phyloP scores from a whole-genome alignment of 2,888 invertebrate species.

The Cetonia aurata region DNA sequence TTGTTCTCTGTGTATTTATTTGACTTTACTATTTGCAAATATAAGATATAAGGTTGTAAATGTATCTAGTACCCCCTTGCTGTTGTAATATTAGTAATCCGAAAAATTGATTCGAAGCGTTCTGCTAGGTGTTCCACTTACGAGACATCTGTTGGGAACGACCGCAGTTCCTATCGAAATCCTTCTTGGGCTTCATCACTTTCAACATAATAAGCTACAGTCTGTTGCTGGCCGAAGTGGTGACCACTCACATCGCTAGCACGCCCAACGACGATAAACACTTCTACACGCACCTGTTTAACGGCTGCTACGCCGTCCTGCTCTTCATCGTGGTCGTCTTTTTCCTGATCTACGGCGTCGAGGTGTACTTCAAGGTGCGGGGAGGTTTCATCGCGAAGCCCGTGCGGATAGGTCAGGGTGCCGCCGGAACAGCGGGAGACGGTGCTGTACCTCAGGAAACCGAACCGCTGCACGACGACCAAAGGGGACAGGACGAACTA shows the following conservation, averaged over 20 bases:
- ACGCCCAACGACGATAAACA: conserved; percentile 71
- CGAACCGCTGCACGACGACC: conserved; percentile 55
- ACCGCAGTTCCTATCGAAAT: conserved; percentile 91
- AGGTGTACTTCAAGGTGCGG: conserved; percentile 92
- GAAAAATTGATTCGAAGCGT: too few relatives aligned
- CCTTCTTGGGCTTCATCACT: conserved; percentile 88
- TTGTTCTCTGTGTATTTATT: too few relatives aligned
- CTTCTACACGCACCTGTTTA: conserved; percentile 89
- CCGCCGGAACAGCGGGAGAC: conserved; percentile 50
- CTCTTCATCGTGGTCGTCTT: conserved; percentile 91
- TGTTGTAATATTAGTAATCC: too few relatives aligned
- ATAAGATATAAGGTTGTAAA: too few relatives aligned
- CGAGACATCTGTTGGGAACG: conserved; percentile 89
- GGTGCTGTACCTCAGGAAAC: conserved; percentile 55
- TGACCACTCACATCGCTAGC: conserved; percentile 70
- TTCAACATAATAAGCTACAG: conserved; percentile 92
- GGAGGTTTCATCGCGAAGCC: conserved; percentile 82
- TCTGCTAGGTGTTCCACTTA: conserved; percentile 92
- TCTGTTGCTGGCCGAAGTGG: conserved; percentile 81
- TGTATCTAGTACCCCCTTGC: too few relatives aligned
- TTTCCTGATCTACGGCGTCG: conserved; percentile 94
- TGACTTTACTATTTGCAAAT: too few relatives aligned
- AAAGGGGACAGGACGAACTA: conserved; percentile 51
- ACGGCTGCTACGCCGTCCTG: conserved; percentile 92
- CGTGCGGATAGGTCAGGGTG: conserved; percentile 58